Percentiles rank a stretch among this genome's conserved stretches.
phyloP scores from a whole-genome alignment of 2,113 vertebrate genomes.

The Donacobius atricapilla region DNA sequence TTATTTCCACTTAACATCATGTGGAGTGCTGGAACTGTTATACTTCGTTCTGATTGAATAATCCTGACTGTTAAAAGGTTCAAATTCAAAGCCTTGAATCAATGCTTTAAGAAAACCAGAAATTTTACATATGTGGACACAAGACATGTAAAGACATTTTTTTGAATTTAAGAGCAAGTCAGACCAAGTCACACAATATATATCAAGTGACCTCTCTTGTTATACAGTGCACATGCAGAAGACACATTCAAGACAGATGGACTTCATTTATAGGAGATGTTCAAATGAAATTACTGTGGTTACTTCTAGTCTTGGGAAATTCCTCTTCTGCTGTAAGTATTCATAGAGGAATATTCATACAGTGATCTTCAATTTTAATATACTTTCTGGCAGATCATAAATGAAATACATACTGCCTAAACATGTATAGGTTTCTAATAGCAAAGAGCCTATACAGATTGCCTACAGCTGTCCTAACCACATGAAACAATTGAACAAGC shows the following conservation, averaged over 20 bases:
- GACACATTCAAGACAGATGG: neutral
- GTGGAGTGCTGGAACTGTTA: neutral
- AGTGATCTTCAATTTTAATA: conserved; percentile 54
- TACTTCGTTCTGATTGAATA: neutral
- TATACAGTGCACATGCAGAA: neutral
- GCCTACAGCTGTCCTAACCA: conserved; percentile 72
- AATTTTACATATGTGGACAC: neutral
- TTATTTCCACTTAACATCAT: conserved; percentile 9
- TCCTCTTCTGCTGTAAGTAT: conserved; percentile 27
- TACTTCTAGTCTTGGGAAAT: conserved; percentile 35
- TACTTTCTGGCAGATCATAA: conserved; percentile 65
- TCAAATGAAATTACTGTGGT: conserved; percentile 28
- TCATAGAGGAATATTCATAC: conserved; percentile 33
- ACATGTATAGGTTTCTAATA: conserved; percentile 54
- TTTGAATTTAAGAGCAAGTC: neutral
- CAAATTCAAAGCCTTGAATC: neutral
- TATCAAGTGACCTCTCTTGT: neutral
- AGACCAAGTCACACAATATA: neutral
- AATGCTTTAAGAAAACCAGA: neutral
- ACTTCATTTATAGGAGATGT: conserved; percentile 7
- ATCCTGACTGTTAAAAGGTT: neutral
- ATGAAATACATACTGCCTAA: conserved; percentile 61
- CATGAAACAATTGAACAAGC: conserved; percentile 69
- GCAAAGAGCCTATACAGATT: conserved; percentile 58
- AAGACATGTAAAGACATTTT: neutral